Conservation (phyloP, 2,888 invertebrate species). For the Amblyjoppa fuscipennis region DNA sequence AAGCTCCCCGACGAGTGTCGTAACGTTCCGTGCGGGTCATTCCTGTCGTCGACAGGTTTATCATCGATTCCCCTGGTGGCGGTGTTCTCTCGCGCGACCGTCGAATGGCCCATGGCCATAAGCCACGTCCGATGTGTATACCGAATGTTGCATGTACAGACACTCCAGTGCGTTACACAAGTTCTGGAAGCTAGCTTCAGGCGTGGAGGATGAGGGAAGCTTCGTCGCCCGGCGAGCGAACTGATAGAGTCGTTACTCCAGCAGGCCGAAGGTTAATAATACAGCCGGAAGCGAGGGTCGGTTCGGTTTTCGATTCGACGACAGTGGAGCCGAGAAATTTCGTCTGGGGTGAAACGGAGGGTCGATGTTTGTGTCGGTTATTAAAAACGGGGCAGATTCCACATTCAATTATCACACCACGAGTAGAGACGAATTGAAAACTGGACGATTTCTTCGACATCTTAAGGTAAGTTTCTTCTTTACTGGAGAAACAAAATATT, state of each 20-base stretch:
- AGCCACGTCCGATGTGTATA: not conserved
- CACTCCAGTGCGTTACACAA: conserved; percentile 37
- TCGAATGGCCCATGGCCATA: conserved; percentile 41
- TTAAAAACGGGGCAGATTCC: not conserved
- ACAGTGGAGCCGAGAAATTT: not conserved
- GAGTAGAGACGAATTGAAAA: too few species aligned
- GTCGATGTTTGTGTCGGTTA: not conserved
- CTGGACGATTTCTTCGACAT: too few species aligned
- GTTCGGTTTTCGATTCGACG: conserved; percentile 15
- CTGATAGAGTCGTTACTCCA: conserved; percentile 55
- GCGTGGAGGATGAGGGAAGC: conserved; percentile 24
- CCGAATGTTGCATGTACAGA: not conserved
- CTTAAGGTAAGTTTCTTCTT: too few species aligned
- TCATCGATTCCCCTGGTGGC: conserved; percentile 57
- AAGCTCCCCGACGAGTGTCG: conserved; percentile 41
- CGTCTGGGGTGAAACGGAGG: not conserved
- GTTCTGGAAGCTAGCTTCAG: conserved; percentile 39
- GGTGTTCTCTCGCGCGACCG: conserved; percentile 22
- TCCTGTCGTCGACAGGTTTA: conserved; percentile 65
- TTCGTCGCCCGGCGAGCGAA: conserved; percentile 26
- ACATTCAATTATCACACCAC: not conserved
- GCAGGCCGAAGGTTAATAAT: conserved; percentile 38
- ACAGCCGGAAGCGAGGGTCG: conserved; percentile 44
- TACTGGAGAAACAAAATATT: too few species aligned
- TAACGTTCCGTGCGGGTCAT: conserved; percentile 58